Evolutionary conservation across 2,797 vertebrate species (phyloP).

Genomic region (Thunnus albacares): DNA sequence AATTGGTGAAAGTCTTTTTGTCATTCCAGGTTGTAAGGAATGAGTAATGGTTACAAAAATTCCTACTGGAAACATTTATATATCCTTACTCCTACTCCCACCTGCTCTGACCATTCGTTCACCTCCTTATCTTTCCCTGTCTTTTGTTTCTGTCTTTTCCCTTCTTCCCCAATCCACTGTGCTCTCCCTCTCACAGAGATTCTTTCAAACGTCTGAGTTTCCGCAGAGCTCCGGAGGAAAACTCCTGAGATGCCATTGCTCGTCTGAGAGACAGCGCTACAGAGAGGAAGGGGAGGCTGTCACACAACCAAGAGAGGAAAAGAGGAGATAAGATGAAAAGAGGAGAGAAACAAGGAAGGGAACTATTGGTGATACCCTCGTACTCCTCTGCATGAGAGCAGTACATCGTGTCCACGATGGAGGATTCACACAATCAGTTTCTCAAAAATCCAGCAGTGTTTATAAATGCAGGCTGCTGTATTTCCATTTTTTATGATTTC

Average conservation of each 20-base stretch:
- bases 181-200: slow-evolving; percentile 77
- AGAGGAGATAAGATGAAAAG: slow-evolving; percentile 50
- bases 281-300: slow-evolving; percentile 62
- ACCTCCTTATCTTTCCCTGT: slow-evolving; percentile 20
- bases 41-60: not conserved
- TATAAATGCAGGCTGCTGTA: slow-evolving; percentile 34
- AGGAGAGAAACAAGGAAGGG: slow-evolving; percentile 35
- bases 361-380: slow-evolving; percentile 39
- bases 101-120: slow-evolving; percentile 18
- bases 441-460: slow-evolving; percentile 51
- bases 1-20: no score
- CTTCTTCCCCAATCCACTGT: slow-evolving; percentile 18
- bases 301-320: slow-evolving; percentile 43
- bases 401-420: slow-evolving; percentile 28
- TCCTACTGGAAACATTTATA: slow-evolving; percentile 19
- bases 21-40: not conserved
- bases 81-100: not conserved
- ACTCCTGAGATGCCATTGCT: slow-evolving; percentile 78
- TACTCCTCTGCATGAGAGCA: slow-evolving; percentile 31
- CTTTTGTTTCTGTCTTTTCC: slow-evolving; percentile 1
- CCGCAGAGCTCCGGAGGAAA: slow-evolving; percentile 85
- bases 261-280: slow-evolving; percentile 32
- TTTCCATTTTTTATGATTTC: slow-evolving; percentile 48
- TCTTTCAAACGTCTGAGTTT: slow-evolving; percentile 89
- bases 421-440: slow-evolving; percentile 34